A percentile compares a stretch with the other conserved stretches of the same genome.
Evolutionary conservation across 2,113 vertebrate genomes (phyloP).

Genomic region (Australoheros scitulus): DNA sequence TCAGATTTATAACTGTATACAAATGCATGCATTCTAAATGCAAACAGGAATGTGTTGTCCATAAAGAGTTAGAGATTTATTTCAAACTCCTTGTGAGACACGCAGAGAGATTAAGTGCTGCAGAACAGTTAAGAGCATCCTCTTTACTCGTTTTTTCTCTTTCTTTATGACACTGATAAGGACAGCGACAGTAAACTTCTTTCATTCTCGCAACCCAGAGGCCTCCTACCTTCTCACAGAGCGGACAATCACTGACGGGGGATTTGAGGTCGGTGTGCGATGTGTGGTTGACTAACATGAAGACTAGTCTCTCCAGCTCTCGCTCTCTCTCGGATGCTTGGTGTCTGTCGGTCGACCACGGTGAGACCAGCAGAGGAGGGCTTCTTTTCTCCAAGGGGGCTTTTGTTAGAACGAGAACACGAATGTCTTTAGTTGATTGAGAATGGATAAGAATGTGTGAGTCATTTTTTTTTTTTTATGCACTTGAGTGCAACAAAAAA

Average conservation of each 20-base stretch:
- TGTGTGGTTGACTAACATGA: conserved; percentile 71
- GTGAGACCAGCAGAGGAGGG: background rate
- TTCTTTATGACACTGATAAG: background rate
- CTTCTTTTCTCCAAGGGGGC: background rate
- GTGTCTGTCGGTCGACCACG: background rate
- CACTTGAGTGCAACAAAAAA: background rate
- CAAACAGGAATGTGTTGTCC: background rate
- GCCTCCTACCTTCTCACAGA: conserved; percentile 77
- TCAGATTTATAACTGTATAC: background rate
- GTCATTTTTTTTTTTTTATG: background rate
- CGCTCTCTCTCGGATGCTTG: conserved; percentile 62
- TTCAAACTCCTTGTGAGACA: background rate
- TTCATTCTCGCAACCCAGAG: background rate
- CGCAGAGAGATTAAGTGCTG: background rate
- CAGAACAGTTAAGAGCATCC: background rate
- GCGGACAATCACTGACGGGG: conserved; percentile 63
- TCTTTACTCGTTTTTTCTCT: background rate
- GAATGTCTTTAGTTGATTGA: background rate
- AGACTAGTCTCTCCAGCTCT: conserved; percentile 77
- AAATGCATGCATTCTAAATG: fast-evolving
- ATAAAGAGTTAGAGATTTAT: background rate
- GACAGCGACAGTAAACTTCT: background rate
- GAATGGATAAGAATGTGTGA: background rate
- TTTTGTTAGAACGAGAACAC: background rate
- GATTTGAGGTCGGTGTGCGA: conserved; percentile 62